Conservation (phyloP, 2,113 vertebrate species). For the Tauraco erythrolophus region DNA sequence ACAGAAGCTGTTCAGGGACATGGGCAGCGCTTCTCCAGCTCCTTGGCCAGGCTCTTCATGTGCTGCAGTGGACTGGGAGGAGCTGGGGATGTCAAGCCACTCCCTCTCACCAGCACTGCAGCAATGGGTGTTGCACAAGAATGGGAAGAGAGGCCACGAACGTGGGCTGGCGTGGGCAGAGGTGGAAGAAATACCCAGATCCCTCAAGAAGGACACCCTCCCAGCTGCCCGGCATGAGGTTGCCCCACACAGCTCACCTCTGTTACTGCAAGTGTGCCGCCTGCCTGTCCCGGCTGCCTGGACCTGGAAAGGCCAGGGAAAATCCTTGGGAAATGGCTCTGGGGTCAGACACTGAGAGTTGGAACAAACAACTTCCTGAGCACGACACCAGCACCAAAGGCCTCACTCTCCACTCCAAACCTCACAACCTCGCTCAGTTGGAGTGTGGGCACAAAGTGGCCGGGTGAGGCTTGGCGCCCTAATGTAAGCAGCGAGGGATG, state of each 20-base stretch:
- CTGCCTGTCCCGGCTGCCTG: not conserved
- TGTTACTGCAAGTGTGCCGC: rapidly evolving
- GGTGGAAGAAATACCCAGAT: no score
- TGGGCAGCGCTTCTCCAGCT: not conserved
- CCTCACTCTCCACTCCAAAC: not conserved
- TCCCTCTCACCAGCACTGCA: rapidly evolving
- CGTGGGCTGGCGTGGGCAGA: not conserved
- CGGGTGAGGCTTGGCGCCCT: not conserved
- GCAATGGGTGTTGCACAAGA: rapidly evolving
- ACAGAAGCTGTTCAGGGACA: not conserved
- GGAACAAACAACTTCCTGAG: not conserved
- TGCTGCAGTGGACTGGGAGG: rapidly evolving
- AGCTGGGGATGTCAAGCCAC: rapidly evolving
- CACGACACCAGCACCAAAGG: no score
- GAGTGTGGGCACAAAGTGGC: not conserved
- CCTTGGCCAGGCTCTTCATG: rapidly evolving
- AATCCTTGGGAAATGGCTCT: rapidly evolving
- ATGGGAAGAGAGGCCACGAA: not conserved
- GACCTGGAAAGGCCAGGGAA: rapidly evolving
- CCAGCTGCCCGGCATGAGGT: not conserved
- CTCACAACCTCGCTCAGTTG: not conserved
- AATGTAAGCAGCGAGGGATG: not conserved
- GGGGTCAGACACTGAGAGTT: not conserved
- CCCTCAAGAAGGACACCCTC: not conserved
- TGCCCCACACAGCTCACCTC: not conserved